Base-by-base conservation (phyloP, 2,888 invertebrate species). In the Rhagonycha lutea region DNA sequence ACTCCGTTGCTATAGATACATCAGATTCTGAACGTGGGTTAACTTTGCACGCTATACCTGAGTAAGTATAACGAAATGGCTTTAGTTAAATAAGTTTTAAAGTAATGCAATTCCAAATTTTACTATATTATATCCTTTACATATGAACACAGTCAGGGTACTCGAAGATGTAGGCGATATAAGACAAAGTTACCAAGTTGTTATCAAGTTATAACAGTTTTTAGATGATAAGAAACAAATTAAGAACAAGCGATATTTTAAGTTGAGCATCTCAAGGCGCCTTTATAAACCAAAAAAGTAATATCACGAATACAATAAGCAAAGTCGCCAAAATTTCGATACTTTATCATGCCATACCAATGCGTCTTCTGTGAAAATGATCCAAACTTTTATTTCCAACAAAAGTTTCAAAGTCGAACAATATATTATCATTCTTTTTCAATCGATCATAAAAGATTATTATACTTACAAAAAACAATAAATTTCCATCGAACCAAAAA, bases 1-100 rank as follows among this genome's bases (percentile, higher is more conserved):
- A 68, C 78, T 70, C 32, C 70, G 79, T 79, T 79, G 75, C 79
- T 72, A 78, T 75, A 78, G 80, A 63, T 74, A 80, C 72, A 73
- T 65, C 75, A 74, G 78, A 78, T 79, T 77, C 75, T 71, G 69
- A 69, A 63, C 74, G 75, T 47, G n/a, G 47, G 47, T 47, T 47
- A n/a, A 47, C n/a, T 47, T 47, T 47, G 47, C 47, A 47, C 47
- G 47, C 47, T 47, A 47, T 47, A 47, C 47, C 47, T 47, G 47
- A 47, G n/a, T n/a, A 47, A 47, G 47, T 47, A n/a, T 47, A 47
- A 12, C 12, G n/a, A 47, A 47, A 47, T n/a, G n/a, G 47, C n/a
- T 47, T 47, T 47, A 47, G 47, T 47, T 47, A 47, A 47, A 47
- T 8, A 47, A 47, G n/a, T 47, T 47, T 47, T 7, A n/a, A 47